Conservation (phyloP, 2,113 vertebrate genomes). For the Austrofundulus limnaeus region DNA sequence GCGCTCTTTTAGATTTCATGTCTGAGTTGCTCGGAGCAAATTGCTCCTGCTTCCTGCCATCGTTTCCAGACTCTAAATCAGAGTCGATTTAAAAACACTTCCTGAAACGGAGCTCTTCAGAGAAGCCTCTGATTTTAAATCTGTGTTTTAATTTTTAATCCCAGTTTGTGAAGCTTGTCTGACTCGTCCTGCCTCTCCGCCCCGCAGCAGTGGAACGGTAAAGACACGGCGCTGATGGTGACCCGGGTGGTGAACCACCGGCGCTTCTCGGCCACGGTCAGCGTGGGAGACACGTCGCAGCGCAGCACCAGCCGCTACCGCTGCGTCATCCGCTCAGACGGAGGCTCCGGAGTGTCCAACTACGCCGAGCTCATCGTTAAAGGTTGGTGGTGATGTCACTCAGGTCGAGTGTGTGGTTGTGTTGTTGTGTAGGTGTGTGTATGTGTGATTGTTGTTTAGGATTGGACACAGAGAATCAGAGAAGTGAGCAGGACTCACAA, state of each 20-base stretch:
- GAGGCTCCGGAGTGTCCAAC: slow-evolving; percentile 94
- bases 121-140: too few relatives aligned
- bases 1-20: background rate
- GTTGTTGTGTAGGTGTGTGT: slow-evolving; percentile 10
- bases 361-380: slow-evolving; percentile 96
- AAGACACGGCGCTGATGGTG: slow-evolving; percentile 93
- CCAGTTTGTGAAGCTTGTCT: too few relatives aligned
- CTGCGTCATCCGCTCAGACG: slow-evolving; percentile 93
- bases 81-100: background rate
- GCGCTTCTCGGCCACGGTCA: slow-evolving; percentile 92
- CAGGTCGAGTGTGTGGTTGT: too few relatives aligned
- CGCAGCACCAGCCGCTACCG: slow-evolving; percentile 93
- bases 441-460: background rate
- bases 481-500: too few relatives aligned
- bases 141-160: too few relatives aligned
- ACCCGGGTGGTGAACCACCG: slow-evolving; percentile 95
- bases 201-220: slow-evolving; percentile 93
- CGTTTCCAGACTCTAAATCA: background rate
- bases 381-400: slow-evolving; percentile 78
- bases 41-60: background rate
- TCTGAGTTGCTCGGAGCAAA: slow-evolving; percentile 6
- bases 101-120: too few relatives aligned
- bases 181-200: background rate
- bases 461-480: too few relatives aligned
- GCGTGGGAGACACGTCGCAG: slow-evolving; percentile 90